Conservation (phyloP, 2,888 invertebrate species). For the Mellilla xanthometata region DNA sequence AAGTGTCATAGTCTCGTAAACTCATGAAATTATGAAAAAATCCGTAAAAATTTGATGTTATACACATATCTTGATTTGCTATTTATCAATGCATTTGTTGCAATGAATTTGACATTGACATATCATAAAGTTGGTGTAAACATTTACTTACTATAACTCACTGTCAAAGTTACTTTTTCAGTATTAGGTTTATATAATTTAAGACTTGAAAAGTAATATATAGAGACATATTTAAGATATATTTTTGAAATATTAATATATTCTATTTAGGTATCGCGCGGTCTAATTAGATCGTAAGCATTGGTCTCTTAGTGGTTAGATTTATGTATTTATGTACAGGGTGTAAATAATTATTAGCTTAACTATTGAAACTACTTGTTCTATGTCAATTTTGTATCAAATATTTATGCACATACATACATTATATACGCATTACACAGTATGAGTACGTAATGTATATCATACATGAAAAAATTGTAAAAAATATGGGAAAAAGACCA, state of each 20-base stretch:
- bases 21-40: too few species aligned
- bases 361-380: background rate
- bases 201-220: constrained; percentile 70
- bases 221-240: constrained; percentile 44
- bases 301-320: constrained; percentile 57
- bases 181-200: constrained; percentile 70
- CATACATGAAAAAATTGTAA: too few species aligned
- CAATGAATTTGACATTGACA: constrained; percentile 35
- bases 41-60: too few species aligned
- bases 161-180: constrained; percentile 70
- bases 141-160: constrained; percentile 40
- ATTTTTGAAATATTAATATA: constrained; percentile 43
- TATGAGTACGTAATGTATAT: too few species aligned
- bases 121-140: constrained; percentile 68
- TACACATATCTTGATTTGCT: too few species aligned
- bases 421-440: too few species aligned
- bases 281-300: constrained; percentile 39
- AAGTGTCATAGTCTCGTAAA: too few species aligned
- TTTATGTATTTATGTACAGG: constrained; percentile 63
- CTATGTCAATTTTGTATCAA: constrained; percentile 1
- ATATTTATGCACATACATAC: too few species aligned
- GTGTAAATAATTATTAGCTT: constrained; percentile 28
- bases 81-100: too few species aligned
- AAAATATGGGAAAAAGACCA: constrained; percentile 28
- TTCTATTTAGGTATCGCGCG: constrained; percentile 42